Evolutionary conservation across 2,888 invertebrate genomes (phyloP), one percentile per base, ranked within the genome.

Genomic region (Heliconius hortense): DNA sequence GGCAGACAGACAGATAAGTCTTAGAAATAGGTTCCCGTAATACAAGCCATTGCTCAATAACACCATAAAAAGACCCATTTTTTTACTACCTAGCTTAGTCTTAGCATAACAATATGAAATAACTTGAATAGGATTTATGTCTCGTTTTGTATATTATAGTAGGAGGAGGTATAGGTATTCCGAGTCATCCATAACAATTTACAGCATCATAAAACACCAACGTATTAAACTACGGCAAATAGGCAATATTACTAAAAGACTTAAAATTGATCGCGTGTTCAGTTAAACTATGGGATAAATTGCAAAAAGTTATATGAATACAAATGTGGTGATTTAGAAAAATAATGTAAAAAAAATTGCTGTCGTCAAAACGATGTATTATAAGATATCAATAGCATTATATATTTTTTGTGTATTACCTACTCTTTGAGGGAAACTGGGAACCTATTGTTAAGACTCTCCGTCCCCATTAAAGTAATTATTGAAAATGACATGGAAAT

Each of bases 221-320:
- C n/a, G 64, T 66, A 66, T 60, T 26, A 24, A 24, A 31, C 39
- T 39, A 39, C 64, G 15, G 64, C 39, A 39, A 66, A 39, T 66
- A 24, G 39, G 35, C 24, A 15, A 66, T 39, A 66, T 66, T 66
- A 66, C 64, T 66, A 39, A 39, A 39, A 64, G 5, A 66, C 39
- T 39, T 66, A 24, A 66, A 66, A 66, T 39, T 66, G 64, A 66
- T 66, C 39, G 64, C 64, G n/a, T 66, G 64, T 24, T 15, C 64
- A 2, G 39, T 39, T 66, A 66, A 2, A 66, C 13, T 39, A 39
- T 8, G 15, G n/a, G n/a, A n/a, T 35, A 66, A 66, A 24, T 39
- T 66, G 39, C 39, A 39, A 13, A 66, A 7, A 39, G 2, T 66
- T 48, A 48, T 48, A 48, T 5, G 18, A 43, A 43, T 63, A 63